Conservation (phyloP, 2,888 invertebrate genomes). For the Polydrusus cervinus region DNA sequence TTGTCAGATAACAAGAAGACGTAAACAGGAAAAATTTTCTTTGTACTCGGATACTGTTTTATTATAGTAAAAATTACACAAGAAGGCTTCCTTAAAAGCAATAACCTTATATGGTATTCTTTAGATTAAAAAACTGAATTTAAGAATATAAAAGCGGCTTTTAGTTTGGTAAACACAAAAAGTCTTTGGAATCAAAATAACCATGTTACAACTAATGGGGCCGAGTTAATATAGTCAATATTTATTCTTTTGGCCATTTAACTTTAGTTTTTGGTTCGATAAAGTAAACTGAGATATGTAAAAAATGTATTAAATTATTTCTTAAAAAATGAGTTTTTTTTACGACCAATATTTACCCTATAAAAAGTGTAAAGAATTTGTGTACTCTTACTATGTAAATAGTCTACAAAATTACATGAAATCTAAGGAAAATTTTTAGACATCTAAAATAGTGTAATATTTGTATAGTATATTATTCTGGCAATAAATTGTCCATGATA, state of each 20-base stretch:
- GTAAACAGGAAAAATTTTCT: conserved; percentile 1
- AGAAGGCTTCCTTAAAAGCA: neutral
- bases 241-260: neutral
- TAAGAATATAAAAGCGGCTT: neutral
- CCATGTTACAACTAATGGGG: neutral
- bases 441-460: too few species aligned
- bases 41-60: neutral
- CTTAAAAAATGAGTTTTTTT: too few species aligned
- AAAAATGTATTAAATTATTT: too few species aligned
- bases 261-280: neutral
- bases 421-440: too few species aligned
- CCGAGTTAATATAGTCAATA: neutral
- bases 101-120: neutral
- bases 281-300: neutral
- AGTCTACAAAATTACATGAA: too few species aligned
- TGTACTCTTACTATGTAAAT: too few species aligned
- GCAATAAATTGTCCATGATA: too few species aligned
- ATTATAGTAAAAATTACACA: neutral
- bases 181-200: neutral
- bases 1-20: neutral
- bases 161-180: conserved; percentile 10
- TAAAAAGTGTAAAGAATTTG: too few species aligned
- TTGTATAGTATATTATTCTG: too few species aligned
- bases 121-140: conserved; percentile 1
- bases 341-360: too few species aligned